Percentiles rank a stretch among this genome's conserved stretches.
Evolutionary conservation across 2,113 vertebrate genomes (phyloP).

Genomic region (Australoheros scitulus): DNA sequence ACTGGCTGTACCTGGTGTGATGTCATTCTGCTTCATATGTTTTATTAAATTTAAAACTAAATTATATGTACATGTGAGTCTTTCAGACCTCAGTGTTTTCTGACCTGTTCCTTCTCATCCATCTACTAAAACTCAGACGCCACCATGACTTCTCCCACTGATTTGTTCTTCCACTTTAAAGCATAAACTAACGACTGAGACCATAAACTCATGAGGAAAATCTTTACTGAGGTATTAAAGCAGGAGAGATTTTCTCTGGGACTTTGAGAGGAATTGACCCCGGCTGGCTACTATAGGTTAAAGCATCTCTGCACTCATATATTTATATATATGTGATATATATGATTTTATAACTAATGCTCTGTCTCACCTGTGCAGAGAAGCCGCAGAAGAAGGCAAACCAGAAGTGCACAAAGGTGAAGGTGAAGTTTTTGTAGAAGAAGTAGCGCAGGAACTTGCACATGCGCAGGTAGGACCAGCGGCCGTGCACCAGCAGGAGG

Average conservation of each 20-base stretch:
- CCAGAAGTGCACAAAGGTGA: constrained; percentile 98
- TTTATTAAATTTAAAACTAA: not conserved
- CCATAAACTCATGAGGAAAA: too few species aligned
- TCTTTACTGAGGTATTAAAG: too few species aligned
- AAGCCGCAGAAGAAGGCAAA: constrained; percentile 96
- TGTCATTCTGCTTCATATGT: not conserved
- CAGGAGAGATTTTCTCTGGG: too few species aligned
- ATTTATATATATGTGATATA: too few species aligned
- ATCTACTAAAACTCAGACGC: not conserved
- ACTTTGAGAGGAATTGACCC: not conserved
- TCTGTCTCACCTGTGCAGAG: constrained; percentile 90
- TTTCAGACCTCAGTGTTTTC: not conserved
- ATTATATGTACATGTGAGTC: too few species aligned
- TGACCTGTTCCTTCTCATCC: rapidly evolving
- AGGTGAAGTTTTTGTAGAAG: constrained; percentile 99
- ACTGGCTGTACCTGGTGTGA: not conserved
- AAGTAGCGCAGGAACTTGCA: constrained; percentile 98
- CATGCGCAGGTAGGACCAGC: constrained; percentile 98
- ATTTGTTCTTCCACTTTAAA: rapidly evolving
- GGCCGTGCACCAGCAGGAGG: constrained; percentile 94
- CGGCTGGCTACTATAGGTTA: not conserved
- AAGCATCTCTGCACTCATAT: not conserved
- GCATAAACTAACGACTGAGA: too few species aligned
- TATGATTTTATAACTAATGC: not conserved
- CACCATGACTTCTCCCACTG: not conserved